Conservation (phyloP, 2,113 vertebrate species). For the Ibidorhyncha struthersii region DNA sequence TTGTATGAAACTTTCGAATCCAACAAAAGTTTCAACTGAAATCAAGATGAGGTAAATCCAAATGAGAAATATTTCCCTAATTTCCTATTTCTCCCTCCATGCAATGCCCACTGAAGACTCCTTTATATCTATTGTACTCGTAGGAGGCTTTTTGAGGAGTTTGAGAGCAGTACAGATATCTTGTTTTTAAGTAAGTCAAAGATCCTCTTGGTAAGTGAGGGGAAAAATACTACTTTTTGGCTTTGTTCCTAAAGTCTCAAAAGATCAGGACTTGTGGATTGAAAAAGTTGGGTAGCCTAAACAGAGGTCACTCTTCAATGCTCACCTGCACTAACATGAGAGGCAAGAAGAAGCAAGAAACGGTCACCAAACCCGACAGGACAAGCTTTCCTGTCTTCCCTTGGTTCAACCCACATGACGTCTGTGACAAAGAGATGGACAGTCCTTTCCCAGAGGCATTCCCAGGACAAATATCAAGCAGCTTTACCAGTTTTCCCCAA, state of each 20-base stretch:
- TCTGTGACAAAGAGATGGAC: background rate
- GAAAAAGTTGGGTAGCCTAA: background rate
- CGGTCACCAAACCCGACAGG: fast-evolving
- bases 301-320: background rate
- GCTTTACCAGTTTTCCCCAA: background rate
- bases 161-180: background rate
- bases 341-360: background rate
- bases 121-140: background rate
- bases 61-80: background rate
- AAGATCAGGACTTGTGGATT: background rate
- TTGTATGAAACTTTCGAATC: background rate
- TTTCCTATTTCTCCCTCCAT: background rate
- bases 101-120: background rate
- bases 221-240: background rate
- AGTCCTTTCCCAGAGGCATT: background rate
- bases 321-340: background rate
- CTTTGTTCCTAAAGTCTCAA: background rate
- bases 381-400: background rate
- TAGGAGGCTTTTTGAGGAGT: background rate
- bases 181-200: background rate
- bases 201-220: background rate
- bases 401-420: background rate
- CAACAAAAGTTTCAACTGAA: background rate
- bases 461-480: background rate
- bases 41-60: background rate